Conservation (phyloP, 2,888 invertebrate species). For the Gerris lacustris region DNA sequence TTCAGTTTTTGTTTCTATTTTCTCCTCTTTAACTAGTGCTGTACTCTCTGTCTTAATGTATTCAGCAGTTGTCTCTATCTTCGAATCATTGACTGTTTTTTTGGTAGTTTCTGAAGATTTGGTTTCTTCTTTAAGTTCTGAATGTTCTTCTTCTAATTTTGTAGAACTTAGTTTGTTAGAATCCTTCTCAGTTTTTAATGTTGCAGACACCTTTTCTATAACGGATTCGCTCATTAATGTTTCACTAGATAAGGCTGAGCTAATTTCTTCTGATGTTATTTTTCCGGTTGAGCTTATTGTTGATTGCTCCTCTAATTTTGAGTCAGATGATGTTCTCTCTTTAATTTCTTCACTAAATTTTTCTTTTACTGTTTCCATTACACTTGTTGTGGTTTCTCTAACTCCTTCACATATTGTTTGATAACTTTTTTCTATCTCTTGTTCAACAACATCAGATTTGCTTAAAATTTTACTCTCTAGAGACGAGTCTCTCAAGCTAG, state of each 20-base stretch:
- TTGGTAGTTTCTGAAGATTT: constrained; percentile 18
- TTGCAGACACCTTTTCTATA: not conserved
- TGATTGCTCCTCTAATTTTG: constrained; percentile 8
- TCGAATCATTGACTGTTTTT: constrained; percentile 17
- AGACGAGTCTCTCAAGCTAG: not conserved
- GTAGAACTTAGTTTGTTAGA: not conserved
- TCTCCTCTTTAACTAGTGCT: not conserved
- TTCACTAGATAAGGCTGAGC: not conserved
- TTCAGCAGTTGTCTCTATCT: constrained; percentile 14
- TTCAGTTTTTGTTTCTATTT: not conserved
- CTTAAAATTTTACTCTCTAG: not conserved
- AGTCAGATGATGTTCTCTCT: not conserved
- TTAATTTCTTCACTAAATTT: constrained; percentile 1
- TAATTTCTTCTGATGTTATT: not conserved
- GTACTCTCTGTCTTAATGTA: constrained; percentile 13
- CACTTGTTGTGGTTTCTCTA: not conserved
- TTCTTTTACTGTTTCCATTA: not conserved
- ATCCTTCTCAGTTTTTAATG: not conserved
- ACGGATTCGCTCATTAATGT: too few relatives aligned
- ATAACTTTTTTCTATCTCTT: not conserved
- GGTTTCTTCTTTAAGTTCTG: not conserved
- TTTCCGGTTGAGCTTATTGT: not conserved
- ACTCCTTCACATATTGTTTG: not conserved
- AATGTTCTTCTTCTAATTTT: not conserved
- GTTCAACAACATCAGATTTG: not conserved